phyloP scores from a whole-genome alignment of 2,888 invertebrate genomes.

The Ophioninae sp. region DNA sequence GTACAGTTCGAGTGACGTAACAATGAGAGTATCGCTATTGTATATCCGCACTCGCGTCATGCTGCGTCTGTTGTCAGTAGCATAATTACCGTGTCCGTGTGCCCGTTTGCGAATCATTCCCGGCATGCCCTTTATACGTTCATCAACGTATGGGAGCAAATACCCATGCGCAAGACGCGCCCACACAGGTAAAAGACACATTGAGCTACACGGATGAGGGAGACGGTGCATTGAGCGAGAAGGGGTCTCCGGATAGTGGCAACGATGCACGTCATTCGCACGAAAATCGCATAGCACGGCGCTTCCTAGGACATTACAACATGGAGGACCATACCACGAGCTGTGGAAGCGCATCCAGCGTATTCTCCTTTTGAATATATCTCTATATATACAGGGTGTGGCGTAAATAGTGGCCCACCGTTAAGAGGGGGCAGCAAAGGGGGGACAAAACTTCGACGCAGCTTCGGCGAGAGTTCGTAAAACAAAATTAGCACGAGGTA shows the following conservation, averaged over 20 bases:
- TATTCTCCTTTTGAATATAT: background rate
- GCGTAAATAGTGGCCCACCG: no score
- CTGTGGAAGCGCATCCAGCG: conserved; percentile 22
- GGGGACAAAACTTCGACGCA: no score
- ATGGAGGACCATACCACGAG: conserved; percentile 13
- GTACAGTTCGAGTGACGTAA: background rate
- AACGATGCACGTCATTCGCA: conserved; percentile 46
- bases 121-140: conserved; percentile 20
- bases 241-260: conserved; percentile 15
- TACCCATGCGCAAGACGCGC: conserved; percentile 2
- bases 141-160: conserved; percentile 27
- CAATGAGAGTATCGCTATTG: conserved; percentile 3
- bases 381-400: no score
- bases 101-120: conserved; percentile 25
- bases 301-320: background rate
- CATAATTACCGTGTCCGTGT: conserved; percentile 68
- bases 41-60: background rate
- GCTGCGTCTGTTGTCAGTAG: conserved; percentile 29
- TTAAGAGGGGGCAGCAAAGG: no score
- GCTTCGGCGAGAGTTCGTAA: no score
- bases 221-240: conserved; percentile 28
- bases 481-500: no score
- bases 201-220: background rate
- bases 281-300: conserved; percentile 25
- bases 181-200: background rate